Evolutionary conservation across 92 coral and sea anemone genomes (phyloP).

Genomic region (Parazoanthus swiftii): DNA sequence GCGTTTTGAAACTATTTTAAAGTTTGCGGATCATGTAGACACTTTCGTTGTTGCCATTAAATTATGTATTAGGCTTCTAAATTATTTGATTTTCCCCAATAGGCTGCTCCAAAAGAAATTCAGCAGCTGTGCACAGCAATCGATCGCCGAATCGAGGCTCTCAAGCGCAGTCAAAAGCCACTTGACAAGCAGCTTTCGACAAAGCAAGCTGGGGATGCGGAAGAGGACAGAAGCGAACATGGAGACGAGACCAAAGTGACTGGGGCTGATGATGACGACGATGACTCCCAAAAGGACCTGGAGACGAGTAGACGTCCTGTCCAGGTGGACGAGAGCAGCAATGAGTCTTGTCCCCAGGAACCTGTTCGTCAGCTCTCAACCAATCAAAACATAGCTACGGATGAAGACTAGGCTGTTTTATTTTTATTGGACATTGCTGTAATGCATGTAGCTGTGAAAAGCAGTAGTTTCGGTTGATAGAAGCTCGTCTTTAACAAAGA

Average conservation of each 20-base stretch:
- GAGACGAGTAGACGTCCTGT: conserved; percentile 39
- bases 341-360: conserved; percentile 62
- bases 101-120: conserved; percentile 96
- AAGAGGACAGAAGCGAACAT: conserved; percentile 46
- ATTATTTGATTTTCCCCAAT: not conserved
- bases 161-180: conserved; percentile 70
- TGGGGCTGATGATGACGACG: conserved; percentile 49
- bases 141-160: conserved; percentile 92
- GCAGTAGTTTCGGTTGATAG: not conserved
- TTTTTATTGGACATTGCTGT: not conserved
- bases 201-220: conserved; percentile 46
- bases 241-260: conserved; percentile 62
- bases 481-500: not conserved
- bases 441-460: not conserved
- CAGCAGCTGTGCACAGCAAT: conserved; percentile 91
- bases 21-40: too few relatives aligned
- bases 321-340: conserved; percentile 61
- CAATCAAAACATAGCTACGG: conserved; percentile 49
- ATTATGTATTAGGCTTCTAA: not conserved
- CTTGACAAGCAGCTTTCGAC: conserved; percentile 32
- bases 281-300: conserved; percentile 49
- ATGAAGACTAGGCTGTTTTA: conserved; percentile 45
- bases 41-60: too few relatives aligned
- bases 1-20: too few relatives aligned
- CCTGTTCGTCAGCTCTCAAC: conserved; percentile 36